These are phyloP conservation scores for Ailuropoda melanoleuca DNA, from an alignment of 2,113 vertebrate species.

Conservation along the genomic window DNA sequence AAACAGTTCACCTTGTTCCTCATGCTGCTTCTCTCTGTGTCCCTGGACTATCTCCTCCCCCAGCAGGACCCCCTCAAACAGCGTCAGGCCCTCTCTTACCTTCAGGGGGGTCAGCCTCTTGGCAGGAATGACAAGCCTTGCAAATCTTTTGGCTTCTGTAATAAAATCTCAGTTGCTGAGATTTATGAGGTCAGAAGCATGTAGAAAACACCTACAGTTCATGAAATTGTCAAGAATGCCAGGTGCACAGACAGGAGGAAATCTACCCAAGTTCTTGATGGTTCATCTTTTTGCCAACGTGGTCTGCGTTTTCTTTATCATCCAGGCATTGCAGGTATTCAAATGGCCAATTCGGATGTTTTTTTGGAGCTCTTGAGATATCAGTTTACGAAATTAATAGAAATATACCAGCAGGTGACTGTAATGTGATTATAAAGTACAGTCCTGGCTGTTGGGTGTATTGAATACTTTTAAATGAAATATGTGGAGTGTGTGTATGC, in stretches of 20 bases:
- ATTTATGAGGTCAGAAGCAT: constrained; percentile 73
- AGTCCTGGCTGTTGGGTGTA: constrained; percentile 75
- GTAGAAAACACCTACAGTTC: constrained; percentile 69
- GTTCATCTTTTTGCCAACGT: constrained; percentile 13
- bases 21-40: not conserved
- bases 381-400: constrained; percentile 77
- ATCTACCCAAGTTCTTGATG: constrained; percentile 51
- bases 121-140: constrained; percentile 67
- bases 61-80: not conserved
- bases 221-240: constrained; percentile 68
- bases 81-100: not conserved
- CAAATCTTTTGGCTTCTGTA: constrained; percentile 73
- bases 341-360: constrained; percentile 35
- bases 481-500: constrained; percentile 71
- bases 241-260: not conserved
- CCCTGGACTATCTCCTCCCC: not conserved
- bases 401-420: constrained; percentile 76
- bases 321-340: constrained; percentile 59
- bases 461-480: constrained; percentile 81
- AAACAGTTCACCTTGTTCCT: not conserved
- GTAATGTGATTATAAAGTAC: constrained; percentile 78
- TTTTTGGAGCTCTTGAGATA: constrained; percentile 54
- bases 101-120: not conserved
- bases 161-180: constrained; percentile 71
- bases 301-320: constrained; percentile 32